These are phyloP conservation scores for Drosophila siamana DNA, from an alignment of 2,888 invertebrate genomes.

Conservation along the genomic window DNA sequence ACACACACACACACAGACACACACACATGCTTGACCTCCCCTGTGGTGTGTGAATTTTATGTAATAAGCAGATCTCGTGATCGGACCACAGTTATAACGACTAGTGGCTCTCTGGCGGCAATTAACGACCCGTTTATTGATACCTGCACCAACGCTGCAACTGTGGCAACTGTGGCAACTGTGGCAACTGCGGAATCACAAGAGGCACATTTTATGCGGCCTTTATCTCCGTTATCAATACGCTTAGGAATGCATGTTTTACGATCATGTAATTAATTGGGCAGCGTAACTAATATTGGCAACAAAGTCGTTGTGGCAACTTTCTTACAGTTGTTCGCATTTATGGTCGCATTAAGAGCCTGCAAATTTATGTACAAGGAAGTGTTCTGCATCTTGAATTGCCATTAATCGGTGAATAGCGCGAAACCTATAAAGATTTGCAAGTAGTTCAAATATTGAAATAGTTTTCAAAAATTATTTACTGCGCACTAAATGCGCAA, in stretches of 20 bases:
- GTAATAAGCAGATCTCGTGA: conserved; percentile 54
- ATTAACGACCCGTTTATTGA: conserved; percentile 77
- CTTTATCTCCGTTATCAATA: conserved; percentile 77
- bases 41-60: conserved; percentile 66
- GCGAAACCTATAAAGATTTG: neutral
- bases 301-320: conserved; percentile 60
- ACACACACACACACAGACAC: no score
- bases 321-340: conserved; percentile 22
- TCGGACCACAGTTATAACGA: conserved; percentile 71
- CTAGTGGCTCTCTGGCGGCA: conserved; percentile 42
- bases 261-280: conserved; percentile 73
- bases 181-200: conserved; percentile 12
- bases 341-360: conserved; percentile 39
- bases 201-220: conserved; percentile 54
- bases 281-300: conserved; percentile 65
- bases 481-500: no score
- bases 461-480: no score
- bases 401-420: neutral
- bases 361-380: conserved; percentile 28
- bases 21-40: conserved; percentile 57
- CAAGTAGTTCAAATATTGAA: no score
- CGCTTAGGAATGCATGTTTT: conserved; percentile 63
- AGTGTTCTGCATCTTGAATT: conserved; percentile 7
- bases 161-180: neutral
- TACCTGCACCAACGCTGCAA: conserved; percentile 36